These are phyloP conservation scores for Hippocampus barbouri DNA, from an alignment of 2,113 vertebrate genomes.

Conservation along the genomic window DNA sequence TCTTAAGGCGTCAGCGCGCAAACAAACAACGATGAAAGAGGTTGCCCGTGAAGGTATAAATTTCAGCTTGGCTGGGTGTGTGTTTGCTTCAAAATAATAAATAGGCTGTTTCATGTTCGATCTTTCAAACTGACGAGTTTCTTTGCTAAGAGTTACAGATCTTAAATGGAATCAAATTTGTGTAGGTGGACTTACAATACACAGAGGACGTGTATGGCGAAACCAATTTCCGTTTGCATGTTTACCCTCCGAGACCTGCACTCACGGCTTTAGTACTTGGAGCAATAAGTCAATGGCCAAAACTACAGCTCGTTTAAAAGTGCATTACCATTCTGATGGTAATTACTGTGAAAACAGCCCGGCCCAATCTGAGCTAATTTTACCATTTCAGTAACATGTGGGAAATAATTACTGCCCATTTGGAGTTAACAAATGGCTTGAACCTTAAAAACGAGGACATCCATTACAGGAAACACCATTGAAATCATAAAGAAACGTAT, in stretches of 20 bases:
- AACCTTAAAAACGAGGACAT: constrained; percentile 10
- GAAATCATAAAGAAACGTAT: constrained; percentile 6
- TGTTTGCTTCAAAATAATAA: constrained; percentile 20
- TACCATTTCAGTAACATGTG: constrained; percentile 13
- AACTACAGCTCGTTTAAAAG: constrained; percentile 33
- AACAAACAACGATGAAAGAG: constrained; percentile 39
- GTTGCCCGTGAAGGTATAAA: constrained; percentile 44
- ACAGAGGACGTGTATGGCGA: neutral
- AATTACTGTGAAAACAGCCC: constrained; percentile 30
- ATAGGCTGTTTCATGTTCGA: constrained; percentile 28
- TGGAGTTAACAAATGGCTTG: constrained; percentile 6
- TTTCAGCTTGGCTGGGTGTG: constrained; percentile 29
- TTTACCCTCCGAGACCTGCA: constrained; percentile 23
- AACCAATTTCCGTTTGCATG: neutral
- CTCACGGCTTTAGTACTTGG: neutral
- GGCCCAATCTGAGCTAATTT: constrained; percentile 21
- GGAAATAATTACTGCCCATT: constrained; percentile 24
- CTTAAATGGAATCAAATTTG: neutral
- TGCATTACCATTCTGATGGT: constrained; percentile 31
- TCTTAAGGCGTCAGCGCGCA: constrained; percentile 29
- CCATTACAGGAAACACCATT: constrained; percentile 18
- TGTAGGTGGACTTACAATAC: neutral
- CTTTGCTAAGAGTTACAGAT: neutral
- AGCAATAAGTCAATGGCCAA: constrained; percentile 26
- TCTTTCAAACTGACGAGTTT: neutral